Conservation (phyloP, 1,140 invertebrate genomes). For the Globodera rostochiensis region DNA sequence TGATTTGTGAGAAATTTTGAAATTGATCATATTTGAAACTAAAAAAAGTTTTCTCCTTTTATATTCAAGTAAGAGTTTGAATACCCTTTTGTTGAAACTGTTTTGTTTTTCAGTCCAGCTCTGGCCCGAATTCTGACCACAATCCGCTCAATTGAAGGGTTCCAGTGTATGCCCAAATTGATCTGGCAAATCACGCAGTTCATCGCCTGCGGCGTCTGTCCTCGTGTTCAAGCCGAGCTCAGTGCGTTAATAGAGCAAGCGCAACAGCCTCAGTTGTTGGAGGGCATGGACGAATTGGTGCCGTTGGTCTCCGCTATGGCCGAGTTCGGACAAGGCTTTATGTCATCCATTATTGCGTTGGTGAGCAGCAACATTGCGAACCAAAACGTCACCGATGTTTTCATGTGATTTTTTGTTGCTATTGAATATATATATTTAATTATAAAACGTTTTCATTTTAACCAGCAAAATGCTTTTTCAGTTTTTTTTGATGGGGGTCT, state of each 20-base stretch:
- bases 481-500: neutral
- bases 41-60: neutral
- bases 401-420: slow-evolving; percentile 28
- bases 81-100: neutral
- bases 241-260: neutral
- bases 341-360: slow-evolving; percentile 16
- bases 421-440: too few relatives aligned
- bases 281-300: slow-evolving; percentile 26
- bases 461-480: neutral
- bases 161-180: slow-evolving; percentile 5
- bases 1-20: slow-evolving; percentile 17
- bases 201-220: slow-evolving; percentile 17
- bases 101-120: slow-evolving; percentile 18
- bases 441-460: neutral
- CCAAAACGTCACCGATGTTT: slow-evolving; percentile 2
- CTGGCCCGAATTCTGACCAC: slow-evolving; percentile 20
- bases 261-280: slow-evolving; percentile 2
- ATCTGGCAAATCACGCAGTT: slow-evolving; percentile 25
- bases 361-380: slow-evolving; percentile 19
- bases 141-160: slow-evolving; percentile 27
- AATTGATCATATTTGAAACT: neutral
- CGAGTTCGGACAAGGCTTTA: slow-evolving; percentile 30
- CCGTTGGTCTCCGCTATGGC: slow-evolving; percentile 22
- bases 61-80: neutral
- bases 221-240: slow-evolving; percentile 18